phyloP scores from a whole-genome alignment of 2,113 vertebrate species.

The Chlamydotis undulata region DNA sequence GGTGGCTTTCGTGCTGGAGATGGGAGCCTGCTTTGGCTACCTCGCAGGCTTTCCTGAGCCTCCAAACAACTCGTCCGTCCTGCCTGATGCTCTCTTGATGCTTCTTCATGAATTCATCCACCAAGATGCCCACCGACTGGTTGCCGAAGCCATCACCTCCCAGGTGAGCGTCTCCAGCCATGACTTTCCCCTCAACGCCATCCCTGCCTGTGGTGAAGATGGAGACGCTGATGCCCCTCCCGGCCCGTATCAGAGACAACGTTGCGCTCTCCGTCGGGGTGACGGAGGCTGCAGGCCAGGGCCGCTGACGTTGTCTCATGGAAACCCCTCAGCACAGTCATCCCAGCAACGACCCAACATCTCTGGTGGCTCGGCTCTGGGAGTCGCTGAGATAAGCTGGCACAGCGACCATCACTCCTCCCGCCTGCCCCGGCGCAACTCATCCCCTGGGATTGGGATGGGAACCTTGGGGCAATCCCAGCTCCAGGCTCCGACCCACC shows the following conservation, averaged over 20 bases:
- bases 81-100: background rate
- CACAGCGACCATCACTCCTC: background rate
- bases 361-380: background rate
- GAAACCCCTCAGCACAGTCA: slow-evolving; percentile 7
- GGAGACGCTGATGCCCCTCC: background rate
- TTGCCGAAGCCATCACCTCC: background rate
- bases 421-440: background rate
- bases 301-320: slow-evolving; percentile 12
- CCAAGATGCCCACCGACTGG: background rate
- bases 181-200: background rate
- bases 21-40: background rate
- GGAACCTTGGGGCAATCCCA: background rate
- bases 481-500: background rate
- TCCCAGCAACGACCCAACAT: background rate
- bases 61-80: background rate
- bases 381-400: background rate
- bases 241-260: background rate
- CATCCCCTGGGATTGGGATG: background rate
- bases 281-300: background rate
- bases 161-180: background rate
- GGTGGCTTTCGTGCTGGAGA: background rate
- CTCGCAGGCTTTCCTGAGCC: background rate
- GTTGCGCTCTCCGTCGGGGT: background rate
- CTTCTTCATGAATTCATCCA: background rate
- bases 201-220: background rate